Evolutionary conservation across 1,140 invertebrate genomes (phyloP).

Genomic region (Eueides isabella): DNA sequence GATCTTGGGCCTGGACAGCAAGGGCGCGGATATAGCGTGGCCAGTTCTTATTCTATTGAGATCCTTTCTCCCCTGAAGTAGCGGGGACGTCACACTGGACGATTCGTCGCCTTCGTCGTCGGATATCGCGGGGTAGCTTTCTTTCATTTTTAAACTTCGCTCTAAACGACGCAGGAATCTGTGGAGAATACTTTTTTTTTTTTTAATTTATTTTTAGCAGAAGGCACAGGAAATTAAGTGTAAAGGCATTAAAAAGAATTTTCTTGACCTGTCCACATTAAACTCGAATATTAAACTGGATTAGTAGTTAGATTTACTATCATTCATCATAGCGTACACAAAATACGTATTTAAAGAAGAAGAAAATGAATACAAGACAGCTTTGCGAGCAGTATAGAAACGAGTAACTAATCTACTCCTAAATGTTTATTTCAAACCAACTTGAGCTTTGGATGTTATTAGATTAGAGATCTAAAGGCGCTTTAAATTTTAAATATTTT

Average conservation of each 20-base stretch:
- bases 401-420: neutral
- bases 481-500: neutral
- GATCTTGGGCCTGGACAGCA: constrained; percentile 69
- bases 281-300: too few species aligned
- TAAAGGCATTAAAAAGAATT: too few species aligned
- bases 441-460: too few species aligned
- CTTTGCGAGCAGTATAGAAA: neutral
- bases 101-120: constrained; percentile 83
- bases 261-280: too few species aligned
- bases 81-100: constrained; percentile 82
- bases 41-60: constrained; percentile 69
- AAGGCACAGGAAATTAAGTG: too few species aligned
- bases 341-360: neutral
- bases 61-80: constrained; percentile 81
- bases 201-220: neutral
- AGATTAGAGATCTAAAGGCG: neutral
- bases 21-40: constrained; percentile 68
- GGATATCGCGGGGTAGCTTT: constrained; percentile 81
- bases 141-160: constrained; percentile 84
- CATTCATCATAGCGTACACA: too few species aligned
- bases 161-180: constrained; percentile 83
- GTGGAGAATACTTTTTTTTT: constrained; percentile 25
- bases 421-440: neutral
- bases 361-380: constrained; percentile 14
- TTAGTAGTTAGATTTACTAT: too few species aligned